These are phyloP conservation scores for Anguilla marmorata DNA, from an alignment of 2,797 vertebrate species.

Conservation along the genomic window DNA sequence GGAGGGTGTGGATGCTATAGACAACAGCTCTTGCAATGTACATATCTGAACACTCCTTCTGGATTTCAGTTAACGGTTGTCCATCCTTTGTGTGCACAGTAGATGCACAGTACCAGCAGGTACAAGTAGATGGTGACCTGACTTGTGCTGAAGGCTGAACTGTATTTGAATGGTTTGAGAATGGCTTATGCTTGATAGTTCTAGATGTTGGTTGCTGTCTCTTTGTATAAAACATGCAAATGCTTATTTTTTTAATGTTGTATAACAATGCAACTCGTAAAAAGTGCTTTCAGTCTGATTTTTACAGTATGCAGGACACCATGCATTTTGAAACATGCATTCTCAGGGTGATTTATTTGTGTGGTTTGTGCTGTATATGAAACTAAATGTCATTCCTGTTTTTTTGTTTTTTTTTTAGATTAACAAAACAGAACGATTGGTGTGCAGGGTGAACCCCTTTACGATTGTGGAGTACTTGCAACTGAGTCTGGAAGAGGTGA, in stretches of 20 bases:
- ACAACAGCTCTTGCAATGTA: slow-evolving; percentile 29
- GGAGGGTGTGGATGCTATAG: slow-evolving; percentile 6
- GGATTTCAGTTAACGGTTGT: neutral
- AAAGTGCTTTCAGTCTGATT: neutral
- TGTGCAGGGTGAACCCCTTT: slow-evolving; percentile 81
- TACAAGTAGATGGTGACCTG: no score
- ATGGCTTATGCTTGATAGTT: neutral
- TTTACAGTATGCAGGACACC: neutral
- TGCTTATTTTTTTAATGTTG: neutral
- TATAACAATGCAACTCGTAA: neutral
- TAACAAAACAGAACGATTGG: slow-evolving; percentile 56
- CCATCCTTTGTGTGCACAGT: neutral
- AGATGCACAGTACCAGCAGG: neutral
- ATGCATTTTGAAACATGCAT: neutral
- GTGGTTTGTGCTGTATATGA: neutral
- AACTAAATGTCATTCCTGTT: neutral
- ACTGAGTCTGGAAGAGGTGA: slow-evolving; percentile 90
- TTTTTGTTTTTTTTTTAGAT: slow-evolving; percentile 41
- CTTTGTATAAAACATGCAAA: neutral
- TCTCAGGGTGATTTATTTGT: neutral
- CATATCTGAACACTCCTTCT: slow-evolving; percentile 20
- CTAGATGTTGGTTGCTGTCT: neutral
- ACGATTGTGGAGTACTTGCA: slow-evolving; percentile 85
- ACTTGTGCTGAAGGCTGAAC: neutral
- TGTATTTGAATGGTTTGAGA: neutral